Conservation (phyloP, 2,797 vertebrate genomes). For the Poeciliopsis infans region DNA sequence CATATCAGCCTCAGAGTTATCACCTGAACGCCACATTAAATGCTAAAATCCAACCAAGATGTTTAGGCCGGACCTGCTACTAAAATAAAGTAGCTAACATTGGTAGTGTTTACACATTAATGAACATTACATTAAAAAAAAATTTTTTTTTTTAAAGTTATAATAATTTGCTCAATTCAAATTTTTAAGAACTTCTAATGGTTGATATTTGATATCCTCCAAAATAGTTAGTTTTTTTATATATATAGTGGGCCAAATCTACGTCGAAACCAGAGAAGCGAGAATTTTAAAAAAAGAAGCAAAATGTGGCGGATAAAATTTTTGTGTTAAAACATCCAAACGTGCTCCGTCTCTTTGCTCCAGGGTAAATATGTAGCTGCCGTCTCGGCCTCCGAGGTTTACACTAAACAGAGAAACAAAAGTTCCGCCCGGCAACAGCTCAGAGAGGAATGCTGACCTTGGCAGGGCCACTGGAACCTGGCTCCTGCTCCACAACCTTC, state of each 20-base stretch:
- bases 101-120: too few species aligned
- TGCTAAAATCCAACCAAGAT: not conserved
- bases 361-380: constrained; percentile 8
- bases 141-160: too few species aligned
- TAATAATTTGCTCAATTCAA: not conserved
- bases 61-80: not conserved
- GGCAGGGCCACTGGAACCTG: constrained; percentile 67
- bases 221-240: not conserved
- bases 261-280: not conserved
- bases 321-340: not conserved
- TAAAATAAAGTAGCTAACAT: not conserved
- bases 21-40: not conserved
- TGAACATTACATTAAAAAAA: not conserved
- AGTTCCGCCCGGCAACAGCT: constrained; percentile 78
- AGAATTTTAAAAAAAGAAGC: not conserved
- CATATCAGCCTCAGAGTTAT: not conserved
- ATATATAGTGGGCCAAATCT: not conserved
- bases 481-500: constrained; percentile 44
- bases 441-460: constrained; percentile 80
- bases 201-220: not conserved
- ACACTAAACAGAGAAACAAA: constrained; percentile 68
- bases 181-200: not conserved
- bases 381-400: constrained; percentile 60
- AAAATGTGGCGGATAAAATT: not conserved
- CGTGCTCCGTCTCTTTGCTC: not conserved